Evolutionary conservation across 1,140 invertebrate species (phyloP).

Genomic region (Diachasmimorpha longicaudata): DNA sequence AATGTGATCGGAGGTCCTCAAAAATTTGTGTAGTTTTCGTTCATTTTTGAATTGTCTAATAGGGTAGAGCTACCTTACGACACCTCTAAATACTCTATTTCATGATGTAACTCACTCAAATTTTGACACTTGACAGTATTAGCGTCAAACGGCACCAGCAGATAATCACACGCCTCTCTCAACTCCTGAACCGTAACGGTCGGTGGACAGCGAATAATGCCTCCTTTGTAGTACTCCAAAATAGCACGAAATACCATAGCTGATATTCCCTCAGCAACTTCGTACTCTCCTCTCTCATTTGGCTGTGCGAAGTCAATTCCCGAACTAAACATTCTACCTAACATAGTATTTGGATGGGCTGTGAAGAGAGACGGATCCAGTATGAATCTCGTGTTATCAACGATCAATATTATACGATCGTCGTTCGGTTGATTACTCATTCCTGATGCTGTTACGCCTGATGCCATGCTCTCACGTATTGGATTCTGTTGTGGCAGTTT

Average conservation of each 20-base stretch:
- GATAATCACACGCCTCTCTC: constrained; percentile 97
- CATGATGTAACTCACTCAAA: constrained; percentile 73
- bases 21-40: too few species aligned
- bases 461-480: constrained; percentile 47
- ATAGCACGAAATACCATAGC: constrained; percentile 95
- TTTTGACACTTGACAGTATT: constrained; percentile 95
- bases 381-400: constrained; percentile 89
- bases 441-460: constrained; percentile 39
- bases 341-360: constrained; percentile 82
- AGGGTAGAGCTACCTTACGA: too few species aligned
- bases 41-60: too few species aligned
- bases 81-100: not conserved
- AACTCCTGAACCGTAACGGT: constrained; percentile 90
- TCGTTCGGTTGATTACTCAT: constrained; percentile 63
- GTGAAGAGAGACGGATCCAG: constrained; percentile 91
- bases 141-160: constrained; percentile 97
- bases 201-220: constrained; percentile 85
- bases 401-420: constrained; percentile 87
- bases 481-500: constrained; percentile 50
- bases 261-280: constrained; percentile 98
- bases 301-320: constrained; percentile 91
- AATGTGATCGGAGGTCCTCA: too few species aligned
- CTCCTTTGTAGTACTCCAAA: constrained; percentile 93
- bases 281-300: constrained; percentile 96
- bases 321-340: constrained; percentile 96